Evolutionary conservation across 2,888 invertebrate genomes (phyloP).

Genomic region (Drosophila cognata): DNA sequence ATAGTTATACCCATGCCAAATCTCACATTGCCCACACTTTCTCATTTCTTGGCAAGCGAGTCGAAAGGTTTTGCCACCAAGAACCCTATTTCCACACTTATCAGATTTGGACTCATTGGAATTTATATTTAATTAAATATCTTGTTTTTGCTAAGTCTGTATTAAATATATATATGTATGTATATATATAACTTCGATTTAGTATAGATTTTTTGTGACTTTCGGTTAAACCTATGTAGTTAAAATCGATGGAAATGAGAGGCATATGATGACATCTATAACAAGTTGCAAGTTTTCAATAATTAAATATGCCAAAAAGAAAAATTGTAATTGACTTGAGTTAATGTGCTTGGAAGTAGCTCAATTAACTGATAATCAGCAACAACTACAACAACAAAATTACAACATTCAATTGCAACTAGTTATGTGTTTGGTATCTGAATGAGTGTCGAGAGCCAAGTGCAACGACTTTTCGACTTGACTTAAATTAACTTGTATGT

Average conservation of each 20-base stretch:
- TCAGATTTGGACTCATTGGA: background rate
- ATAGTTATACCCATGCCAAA: no score
- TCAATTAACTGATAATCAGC: conserved; percentile 42
- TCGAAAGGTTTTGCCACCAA: no score
- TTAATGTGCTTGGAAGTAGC: conserved; percentile 10
- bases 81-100: background rate
- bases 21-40: no score
- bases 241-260: background rate
- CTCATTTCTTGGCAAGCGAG: no score
- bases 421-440: conserved; percentile 21
- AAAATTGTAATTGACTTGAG: background rate
- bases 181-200: background rate
- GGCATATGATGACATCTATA: background rate
- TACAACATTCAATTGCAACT: background rate
- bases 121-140: background rate
- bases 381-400: background rate
- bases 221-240: background rate
- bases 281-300: background rate
- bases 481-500: conserved; percentile 71
- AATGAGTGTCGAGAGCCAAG: conserved; percentile 55
- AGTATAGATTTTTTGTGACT: background rate
- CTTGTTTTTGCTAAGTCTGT: background rate
- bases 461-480: conserved; percentile 71
- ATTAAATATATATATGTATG: background rate
- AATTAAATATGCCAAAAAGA: background rate